Conservation (phyloP, 2,888 invertebrate species). For the Acanthosoma haemorrhoidale region DNA sequence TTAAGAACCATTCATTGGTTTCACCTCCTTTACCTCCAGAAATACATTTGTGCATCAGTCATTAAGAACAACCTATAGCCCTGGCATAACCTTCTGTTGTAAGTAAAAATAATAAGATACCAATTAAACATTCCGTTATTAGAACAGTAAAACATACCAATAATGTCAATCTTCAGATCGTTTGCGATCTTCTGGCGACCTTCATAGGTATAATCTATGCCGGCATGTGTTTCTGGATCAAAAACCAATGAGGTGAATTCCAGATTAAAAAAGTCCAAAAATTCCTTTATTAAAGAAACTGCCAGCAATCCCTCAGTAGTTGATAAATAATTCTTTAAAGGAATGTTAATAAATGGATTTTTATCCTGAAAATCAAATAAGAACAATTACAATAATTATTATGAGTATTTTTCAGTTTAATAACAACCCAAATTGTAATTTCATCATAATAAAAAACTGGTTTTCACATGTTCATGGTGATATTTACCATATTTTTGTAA, state of each 20-base stretch:
- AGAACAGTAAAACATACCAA: constrained; percentile 4
- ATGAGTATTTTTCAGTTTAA: not conserved
- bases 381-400: not conserved
- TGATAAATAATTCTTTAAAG: constrained; percentile 54
- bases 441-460: too few species aligned
- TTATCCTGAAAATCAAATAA: constrained; percentile 39
- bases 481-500: too few species aligned
- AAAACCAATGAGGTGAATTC: constrained; percentile 75
- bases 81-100: not conserved
- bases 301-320: constrained; percentile 57
- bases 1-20: too few species aligned
- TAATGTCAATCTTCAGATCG: constrained; percentile 34
- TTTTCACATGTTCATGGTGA: too few species aligned
- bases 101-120: not conserved
- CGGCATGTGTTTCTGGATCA: constrained; percentile 70
- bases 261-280: constrained; percentile 73
- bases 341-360: constrained; percentile 48
- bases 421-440: not conserved
- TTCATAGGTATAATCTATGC: constrained; percentile 58
- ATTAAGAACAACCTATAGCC: too few species aligned
- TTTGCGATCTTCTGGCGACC: constrained; percentile 48
- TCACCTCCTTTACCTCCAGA: too few species aligned
- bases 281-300: constrained; percentile 67
- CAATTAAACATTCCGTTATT: not conserved
- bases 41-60: too few species aligned